Percentiles rank a stretch among this genome's conserved stretches.
Conservation (phyloP, 1,140 invertebrate species). For the Drosophila kohkoa region DNA sequence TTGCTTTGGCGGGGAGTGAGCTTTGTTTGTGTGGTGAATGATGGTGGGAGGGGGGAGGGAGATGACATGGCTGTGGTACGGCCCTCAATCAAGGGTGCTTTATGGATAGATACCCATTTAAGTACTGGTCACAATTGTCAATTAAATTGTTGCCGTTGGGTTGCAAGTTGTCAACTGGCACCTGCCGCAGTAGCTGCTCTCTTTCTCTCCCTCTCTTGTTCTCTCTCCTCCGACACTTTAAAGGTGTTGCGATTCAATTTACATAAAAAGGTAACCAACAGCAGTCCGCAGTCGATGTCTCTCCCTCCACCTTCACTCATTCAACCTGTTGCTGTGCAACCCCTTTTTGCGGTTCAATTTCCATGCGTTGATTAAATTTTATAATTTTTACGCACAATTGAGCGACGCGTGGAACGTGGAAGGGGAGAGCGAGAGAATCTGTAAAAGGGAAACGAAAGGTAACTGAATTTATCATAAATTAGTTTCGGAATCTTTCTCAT, state of each 20-base stretch:
- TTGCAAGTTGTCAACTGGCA: not conserved
- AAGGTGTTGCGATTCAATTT: conserved; percentile 52
- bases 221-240: conserved; percentile 18
- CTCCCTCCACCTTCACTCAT: conserved; percentile 14
- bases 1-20: not conserved
- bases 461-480: conserved; percentile 24
- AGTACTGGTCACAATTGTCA: conserved; percentile 60
- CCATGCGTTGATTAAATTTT: conserved; percentile 69
- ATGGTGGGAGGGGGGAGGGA: no score
- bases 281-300: conserved; percentile 4
- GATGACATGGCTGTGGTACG: not conserved
- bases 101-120: conserved; percentile 25
- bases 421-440: not conserved
- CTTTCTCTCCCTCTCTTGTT: not conserved
- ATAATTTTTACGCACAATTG: conserved; percentile 76
- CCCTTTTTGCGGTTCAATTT: conserved; percentile 45
- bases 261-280: conserved; percentile 63
- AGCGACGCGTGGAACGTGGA: conserved; percentile 13
- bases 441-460: not conserved
- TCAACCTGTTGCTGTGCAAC: conserved; percentile 58
- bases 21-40: not conserved
- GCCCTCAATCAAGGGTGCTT: conserved; percentile 16
- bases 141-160: conserved; percentile 54
- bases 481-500: not conserved
- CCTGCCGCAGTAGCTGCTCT: not conserved